Evolutionary conservation across 2,888 invertebrate species (phyloP).

Genomic region (Apodemia zela): DNA sequence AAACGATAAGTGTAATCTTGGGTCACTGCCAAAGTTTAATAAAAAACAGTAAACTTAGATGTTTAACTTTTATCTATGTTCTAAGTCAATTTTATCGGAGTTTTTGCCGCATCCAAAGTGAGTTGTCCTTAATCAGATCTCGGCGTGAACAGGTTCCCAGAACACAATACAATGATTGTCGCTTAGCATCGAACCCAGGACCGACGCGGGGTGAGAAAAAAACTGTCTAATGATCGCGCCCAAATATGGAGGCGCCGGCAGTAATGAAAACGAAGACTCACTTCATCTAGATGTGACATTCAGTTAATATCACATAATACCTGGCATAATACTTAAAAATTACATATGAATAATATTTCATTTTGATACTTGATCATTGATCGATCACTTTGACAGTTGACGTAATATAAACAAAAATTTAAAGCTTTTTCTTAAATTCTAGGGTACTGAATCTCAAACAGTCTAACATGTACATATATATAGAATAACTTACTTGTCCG

Average conservation of each 20-base stretch:
- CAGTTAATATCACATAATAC: background rate
- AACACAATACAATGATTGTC: conserved; percentile 74
- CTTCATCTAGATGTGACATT: conserved; percentile 31
- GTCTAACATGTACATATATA: too few relatives aligned
- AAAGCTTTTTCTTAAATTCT: too few relatives aligned
- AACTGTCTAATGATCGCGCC: conserved; percentile 38
- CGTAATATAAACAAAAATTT: too few relatives aligned
- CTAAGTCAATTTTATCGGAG: conserved; percentile 9
- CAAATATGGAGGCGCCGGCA: conserved; percentile 42
- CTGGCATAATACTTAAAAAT: too few relatives aligned
- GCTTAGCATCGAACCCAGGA: conserved; percentile 51
- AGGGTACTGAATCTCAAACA: too few relatives aligned
- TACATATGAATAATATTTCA: too few relatives aligned
- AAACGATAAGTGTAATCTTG: background rate
- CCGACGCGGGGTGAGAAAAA: conserved; percentile 26
- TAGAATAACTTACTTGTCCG: too few relatives aligned
- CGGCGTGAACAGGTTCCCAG: conserved; percentile 53
- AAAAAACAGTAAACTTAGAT: conserved; percentile 1
- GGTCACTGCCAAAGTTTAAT: background rate
- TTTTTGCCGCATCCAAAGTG: conserved; percentile 42
- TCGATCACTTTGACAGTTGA: too few relatives aligned
- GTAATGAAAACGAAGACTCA: conserved; percentile 23
- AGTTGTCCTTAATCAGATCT: conserved; percentile 31
- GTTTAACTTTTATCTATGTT: conserved; percentile 16
- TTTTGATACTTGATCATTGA: too few relatives aligned